Base-by-base conservation (phyloP, 2,113 vertebrate genomes). In the Pygoscelis antarcticus region DNA sequence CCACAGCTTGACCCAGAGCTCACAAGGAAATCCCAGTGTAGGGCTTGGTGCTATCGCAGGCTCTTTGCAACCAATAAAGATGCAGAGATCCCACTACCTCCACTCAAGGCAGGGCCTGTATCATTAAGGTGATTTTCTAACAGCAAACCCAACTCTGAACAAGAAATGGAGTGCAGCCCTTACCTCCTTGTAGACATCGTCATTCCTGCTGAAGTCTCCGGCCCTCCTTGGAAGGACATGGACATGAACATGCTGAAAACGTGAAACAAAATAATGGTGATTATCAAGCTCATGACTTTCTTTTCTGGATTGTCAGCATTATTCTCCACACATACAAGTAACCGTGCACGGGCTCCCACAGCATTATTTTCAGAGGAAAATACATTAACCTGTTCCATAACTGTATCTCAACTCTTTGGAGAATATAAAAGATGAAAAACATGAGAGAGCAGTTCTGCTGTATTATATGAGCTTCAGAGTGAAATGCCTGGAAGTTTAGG, bases 161-260 rank as follows among this genome's bases (percentile, higher is more conserved):
- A 64, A 78, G 65, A 76, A 81, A 77, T 19, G 30, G 70, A 78
- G 11, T 34, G 26, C 11, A 96, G 80, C 78, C 86, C 94, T 51
- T 97, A 99, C 99, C 98, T 98, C 98, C 60, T 98, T 75, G 1
- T 99, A 99, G 96, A 99, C 44, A 58, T 98, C 98, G 65, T 99
- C 99, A 90, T 99, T 99, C 62, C 94, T 97, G 83, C 97, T 91
- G 95, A 99, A 99, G 98, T 99, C 99, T 40, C 98, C 98, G 0
- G 91, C 93, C 92, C 97, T 99, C 92, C 99, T 98, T 38, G 99
- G 98, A 68, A 99, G 98, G 68, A 99, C 70, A 6, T 99, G 99
- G 94, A 99, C 96, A 8, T 99, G 99, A 65, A 99, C 98, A n/a
- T 99, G 99, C 98, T 99, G 98, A 70, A 98, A 98, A 91, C 0